Evolutionary conservation across 2,797 vertebrate species (phyloP).

Genomic region (Zalophus californianus): DNA sequence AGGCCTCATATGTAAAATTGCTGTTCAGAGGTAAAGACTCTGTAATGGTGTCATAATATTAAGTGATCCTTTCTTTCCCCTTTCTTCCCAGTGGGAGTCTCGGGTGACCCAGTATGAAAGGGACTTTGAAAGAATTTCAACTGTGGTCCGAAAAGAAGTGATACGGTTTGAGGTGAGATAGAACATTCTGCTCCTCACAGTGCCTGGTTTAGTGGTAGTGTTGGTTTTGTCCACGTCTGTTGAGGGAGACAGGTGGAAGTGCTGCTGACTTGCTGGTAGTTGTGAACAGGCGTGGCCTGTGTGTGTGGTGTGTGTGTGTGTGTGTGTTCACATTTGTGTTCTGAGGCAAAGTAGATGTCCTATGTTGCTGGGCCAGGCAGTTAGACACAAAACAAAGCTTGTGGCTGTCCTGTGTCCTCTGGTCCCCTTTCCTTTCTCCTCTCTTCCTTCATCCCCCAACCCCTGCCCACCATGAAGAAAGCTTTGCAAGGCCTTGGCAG

Average conservation of each 20-base stretch:
- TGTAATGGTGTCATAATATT: not conserved
- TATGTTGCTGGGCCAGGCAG: not conserved
- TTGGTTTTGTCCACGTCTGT: not conserved
- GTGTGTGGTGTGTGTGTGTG: not conserved
- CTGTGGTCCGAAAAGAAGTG: conserved; percentile 96
- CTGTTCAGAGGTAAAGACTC: conserved; percentile 9
- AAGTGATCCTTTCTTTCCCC: conserved; percentile 10
- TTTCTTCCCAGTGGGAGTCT: conserved; percentile 94
- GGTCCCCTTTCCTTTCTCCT: not conserved
- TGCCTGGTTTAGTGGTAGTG: not conserved
- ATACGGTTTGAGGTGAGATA: conserved; percentile 94
- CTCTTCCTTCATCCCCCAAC: not conserved
- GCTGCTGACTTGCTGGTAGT: not conserved
- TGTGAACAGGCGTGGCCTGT: fast-evolving
- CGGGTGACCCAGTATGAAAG: conserved; percentile 97
- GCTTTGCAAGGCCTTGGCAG: not conserved
- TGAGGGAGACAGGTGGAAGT: not conserved
- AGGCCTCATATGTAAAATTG: not conserved
- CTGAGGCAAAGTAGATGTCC: not conserved
- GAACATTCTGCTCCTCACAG: fast-evolving
- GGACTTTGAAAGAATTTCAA: conserved; percentile 96
- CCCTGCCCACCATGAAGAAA: not conserved
- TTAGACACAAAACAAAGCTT: conserved; percentile 6
- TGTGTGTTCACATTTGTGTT: not conserved
- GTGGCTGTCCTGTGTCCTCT: not conserved